Conservation (phyloP, 64 coral and sea anemone genomes). For the Actinia equina region DNA sequence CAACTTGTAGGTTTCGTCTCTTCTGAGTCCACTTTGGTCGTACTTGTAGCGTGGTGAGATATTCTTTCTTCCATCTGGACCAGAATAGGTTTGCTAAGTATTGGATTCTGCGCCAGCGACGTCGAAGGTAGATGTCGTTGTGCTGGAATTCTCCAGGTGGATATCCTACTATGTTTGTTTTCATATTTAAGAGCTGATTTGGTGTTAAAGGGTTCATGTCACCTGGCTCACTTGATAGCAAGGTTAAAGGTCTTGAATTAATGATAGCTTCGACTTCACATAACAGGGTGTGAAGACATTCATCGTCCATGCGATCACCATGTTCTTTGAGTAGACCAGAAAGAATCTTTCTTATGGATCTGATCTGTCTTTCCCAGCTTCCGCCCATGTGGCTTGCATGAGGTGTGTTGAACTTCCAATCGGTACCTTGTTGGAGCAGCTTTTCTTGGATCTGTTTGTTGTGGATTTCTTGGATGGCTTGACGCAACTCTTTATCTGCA, state of each 20-base stretch:
- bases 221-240: not conserved
- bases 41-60: too few species aligned
- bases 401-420: not conserved
- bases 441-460: not conserved
- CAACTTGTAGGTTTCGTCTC: too few species aligned
- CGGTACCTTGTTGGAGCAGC: not conserved
- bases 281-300: slow-evolving; percentile 6
- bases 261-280: slow-evolving; percentile 38
- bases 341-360: not conserved
- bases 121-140: too few species aligned
- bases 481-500: not conserved
- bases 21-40: too few species aligned
- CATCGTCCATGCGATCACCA: not conserved
- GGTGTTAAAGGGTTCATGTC: not conserved
- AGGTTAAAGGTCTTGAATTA: not conserved
- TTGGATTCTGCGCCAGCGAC: too few species aligned
- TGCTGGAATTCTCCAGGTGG: not conserved
- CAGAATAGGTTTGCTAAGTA: too few species aligned
- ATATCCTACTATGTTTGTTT: not conserved
- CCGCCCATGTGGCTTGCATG: not conserved
- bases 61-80: too few species aligned
- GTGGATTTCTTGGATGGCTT: not conserved
- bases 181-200: slow-evolving; percentile 7
- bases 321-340: slow-evolving; percentile 5
- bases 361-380: not conserved